These are phyloP conservation scores for Leptopterna dolabrata DNA, from an alignment of 2,888 invertebrate species.

Conservation along the genomic window DNA sequence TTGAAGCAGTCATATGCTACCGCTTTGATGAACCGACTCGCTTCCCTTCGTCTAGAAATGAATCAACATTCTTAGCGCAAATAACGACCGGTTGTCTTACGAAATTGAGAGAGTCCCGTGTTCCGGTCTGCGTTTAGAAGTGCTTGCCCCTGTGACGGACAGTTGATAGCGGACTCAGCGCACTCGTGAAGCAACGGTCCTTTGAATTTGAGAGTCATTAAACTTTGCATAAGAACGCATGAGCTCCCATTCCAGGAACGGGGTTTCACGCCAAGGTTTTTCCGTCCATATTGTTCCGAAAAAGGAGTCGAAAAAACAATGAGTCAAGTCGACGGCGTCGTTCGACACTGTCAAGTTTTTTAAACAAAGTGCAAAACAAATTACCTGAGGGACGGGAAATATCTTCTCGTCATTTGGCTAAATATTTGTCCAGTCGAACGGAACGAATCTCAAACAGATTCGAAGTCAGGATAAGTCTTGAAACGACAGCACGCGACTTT, in stretches of 20 bases:
- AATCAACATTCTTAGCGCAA: background rate
- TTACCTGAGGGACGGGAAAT: background rate
- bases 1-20: background rate
- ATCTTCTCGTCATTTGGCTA: background rate
- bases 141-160: constrained; percentile 3
- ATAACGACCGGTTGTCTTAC: background rate
- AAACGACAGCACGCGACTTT: background rate
- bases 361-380: background rate
- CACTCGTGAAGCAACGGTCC: background rate
- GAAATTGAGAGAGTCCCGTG: constrained; percentile 15
- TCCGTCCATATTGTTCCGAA: background rate
- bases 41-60: constrained; percentile 4
- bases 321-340: background rate
- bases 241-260: background rate
- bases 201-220: constrained; percentile 21
- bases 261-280: background rate
- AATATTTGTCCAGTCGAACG: background rate
- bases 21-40: background rate
- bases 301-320: background rate
- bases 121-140: background rate
- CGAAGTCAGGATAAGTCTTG: background rate
- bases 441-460: background rate
- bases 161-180: background rate
- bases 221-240: constrained; percentile 9
- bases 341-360: background rate